phyloP scores from a whole-genome alignment of 2,888 invertebrate species.

The Orthosia cruda region DNA sequence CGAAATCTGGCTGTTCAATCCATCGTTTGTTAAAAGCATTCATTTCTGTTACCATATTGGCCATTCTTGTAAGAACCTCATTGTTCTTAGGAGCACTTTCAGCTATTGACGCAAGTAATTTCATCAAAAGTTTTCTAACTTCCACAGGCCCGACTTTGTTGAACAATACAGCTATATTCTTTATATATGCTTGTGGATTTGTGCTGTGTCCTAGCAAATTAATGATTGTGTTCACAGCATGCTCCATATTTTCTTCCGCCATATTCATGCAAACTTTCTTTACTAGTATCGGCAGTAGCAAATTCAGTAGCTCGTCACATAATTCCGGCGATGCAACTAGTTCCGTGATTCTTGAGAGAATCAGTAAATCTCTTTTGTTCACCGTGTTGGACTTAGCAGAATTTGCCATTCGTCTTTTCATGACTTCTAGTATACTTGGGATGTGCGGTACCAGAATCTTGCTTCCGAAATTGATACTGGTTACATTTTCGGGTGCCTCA shows the following conservation, averaged over 20 bases:
- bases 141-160: slow-evolving; percentile 93
- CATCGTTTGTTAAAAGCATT: slow-evolving; percentile 97
- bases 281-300: slow-evolving; percentile 94
- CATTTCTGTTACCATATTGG: slow-evolving; percentile 93
- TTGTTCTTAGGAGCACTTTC: slow-evolving; percentile 83
- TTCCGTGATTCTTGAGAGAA: slow-evolving; percentile 95
- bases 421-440: slow-evolving; percentile 93
- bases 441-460: slow-evolving; percentile 95
- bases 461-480: slow-evolving; percentile 94
- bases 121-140: slow-evolving; percentile 94
- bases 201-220: slow-evolving; percentile 94
- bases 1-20: slow-evolving; percentile 99
- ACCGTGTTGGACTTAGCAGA: slow-evolving; percentile 92
- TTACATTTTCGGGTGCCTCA: slow-evolving; percentile 70
- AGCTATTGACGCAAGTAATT: slow-evolving; percentile 92
- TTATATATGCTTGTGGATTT: slow-evolving; percentile 93
- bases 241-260: slow-evolving; percentile 93
- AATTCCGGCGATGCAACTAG: slow-evolving; percentile 93
- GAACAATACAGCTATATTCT: slow-evolving; percentile 94
- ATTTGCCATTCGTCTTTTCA: slow-evolving; percentile 93
- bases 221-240: slow-evolving; percentile 94
- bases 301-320: slow-evolving; percentile 93
- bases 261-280: slow-evolving; percentile 92
- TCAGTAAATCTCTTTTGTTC: slow-evolving; percentile 94
- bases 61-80: slow-evolving; percentile 88